Percentiles rank a stretch among this genome's conserved stretches.
Conservation (phyloP, 2,888 invertebrate species). For the Hypsopygia costalis region DNA sequence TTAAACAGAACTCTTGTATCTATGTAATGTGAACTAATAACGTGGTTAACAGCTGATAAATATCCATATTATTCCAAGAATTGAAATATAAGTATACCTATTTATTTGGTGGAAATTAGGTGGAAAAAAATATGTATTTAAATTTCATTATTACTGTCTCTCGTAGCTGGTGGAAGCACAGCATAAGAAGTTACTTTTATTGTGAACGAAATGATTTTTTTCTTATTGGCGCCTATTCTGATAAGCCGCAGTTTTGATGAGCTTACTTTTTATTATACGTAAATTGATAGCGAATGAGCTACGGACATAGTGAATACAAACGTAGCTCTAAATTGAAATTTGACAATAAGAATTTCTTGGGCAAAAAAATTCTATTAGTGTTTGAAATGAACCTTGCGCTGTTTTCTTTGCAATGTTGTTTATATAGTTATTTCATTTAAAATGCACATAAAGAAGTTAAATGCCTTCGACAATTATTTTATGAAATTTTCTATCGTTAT, state of each 20-base stretch:
- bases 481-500: background rate
- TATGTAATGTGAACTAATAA: too few species aligned
- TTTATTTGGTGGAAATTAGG: too few species aligned
- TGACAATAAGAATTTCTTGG: constrained; percentile 34
- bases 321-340: constrained; percentile 52
- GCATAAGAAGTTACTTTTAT: constrained; percentile 48
- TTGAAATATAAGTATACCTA: too few species aligned
- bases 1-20: too few species aligned
- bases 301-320: constrained; percentile 35
- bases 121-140: too few species aligned
- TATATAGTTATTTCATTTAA: background rate
- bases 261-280: constrained; percentile 46
- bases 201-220: constrained; percentile 21
- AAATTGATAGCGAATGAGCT: constrained; percentile 51
- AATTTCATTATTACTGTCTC: too few species aligned
- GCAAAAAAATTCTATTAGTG: constrained; percentile 32
- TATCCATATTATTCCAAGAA: too few species aligned
- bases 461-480: background rate
- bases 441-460: background rate
- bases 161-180: background rate
- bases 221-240: constrained; percentile 36
- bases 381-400: background rate
- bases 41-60: too few species aligned
- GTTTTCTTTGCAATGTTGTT: background rate
- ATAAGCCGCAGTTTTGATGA: constrained; percentile 38